phyloP scores from a whole-genome alignment of 2,113 vertebrate species.

The Mesoclemmys tuberculata region DNA sequence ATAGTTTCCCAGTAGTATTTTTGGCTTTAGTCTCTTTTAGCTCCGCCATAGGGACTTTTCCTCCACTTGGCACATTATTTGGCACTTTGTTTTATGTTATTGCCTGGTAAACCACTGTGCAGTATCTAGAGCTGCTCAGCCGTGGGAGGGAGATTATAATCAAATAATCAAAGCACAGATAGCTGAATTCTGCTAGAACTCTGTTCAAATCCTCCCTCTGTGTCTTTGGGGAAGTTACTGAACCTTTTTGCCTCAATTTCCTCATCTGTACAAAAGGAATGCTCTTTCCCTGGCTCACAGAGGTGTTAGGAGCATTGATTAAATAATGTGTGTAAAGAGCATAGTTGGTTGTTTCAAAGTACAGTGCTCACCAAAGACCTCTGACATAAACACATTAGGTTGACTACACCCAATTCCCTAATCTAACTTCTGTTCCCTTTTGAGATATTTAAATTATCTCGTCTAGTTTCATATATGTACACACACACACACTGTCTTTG shows the following conservation, averaged over 20 bases:
- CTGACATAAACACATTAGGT: neutral
- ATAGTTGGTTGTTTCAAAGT: neutral
- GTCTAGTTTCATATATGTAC: neutral
- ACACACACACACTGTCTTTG: neutral
- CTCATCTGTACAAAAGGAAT: neutral
- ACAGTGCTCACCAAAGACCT: neutral
- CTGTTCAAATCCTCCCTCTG: neutral
- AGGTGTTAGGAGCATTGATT: neutral
- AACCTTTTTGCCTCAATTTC: neutral
- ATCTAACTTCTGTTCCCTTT: neutral
- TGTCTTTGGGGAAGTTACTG: neutral
- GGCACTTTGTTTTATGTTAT: neutral
- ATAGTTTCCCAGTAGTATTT: neutral
- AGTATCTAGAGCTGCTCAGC: neutral
- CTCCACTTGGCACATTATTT: neutral
- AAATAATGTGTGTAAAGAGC: neutral
- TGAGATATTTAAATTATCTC: neutral
- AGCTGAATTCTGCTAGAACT: neutral
- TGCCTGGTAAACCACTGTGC: neutral
- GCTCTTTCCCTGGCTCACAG: neutral
- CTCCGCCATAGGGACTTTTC: rapidly evolving
- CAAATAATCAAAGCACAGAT: neutral
- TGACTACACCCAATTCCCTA: neutral
- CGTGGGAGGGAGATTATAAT: neutral
- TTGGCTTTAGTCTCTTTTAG: neutral